Base-by-base conservation (phyloP, 2,113 vertebrate species). In the Cyprinus carpio region DNA sequence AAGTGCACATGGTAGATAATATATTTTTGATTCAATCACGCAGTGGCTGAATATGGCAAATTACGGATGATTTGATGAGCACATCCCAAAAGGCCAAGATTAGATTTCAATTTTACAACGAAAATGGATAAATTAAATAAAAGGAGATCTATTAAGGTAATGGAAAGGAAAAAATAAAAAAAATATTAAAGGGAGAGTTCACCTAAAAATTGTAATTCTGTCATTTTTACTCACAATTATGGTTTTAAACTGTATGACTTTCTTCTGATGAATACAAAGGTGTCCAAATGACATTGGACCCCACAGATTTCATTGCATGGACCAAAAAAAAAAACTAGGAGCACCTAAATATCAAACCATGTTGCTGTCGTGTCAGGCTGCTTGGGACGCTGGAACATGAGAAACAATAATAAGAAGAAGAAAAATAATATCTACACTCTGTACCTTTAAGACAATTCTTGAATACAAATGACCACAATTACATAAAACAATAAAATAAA, bases 21-120 rank as follows among this genome's bases (percentile, higher is more conserved):
- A 81, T 81, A 81, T 81, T 81, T 81, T 81, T 81, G 58, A 81
- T 81, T 65, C 37, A 81, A 81, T 81, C 78, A 81, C 4, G 2
- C 13, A 27, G 78, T 65, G 37, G 78, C 78, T 46, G 78, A 81
- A 64, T 65, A 81, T 65, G 40, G 43, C 43, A 16, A 65, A 81
- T 81, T 67, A 81, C 8, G 43, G 43, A 69, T 51, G 5, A 81
- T 20, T 31, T 31, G 43, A 67, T 31, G 11, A 69, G 40, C 10
- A 46, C 64, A 69, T 81, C 80, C 80, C 80, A 69, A 69, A 81
- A 81, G 62, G 9, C 80, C 37, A n/a, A 51, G 40, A 81, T 69
- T 51, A 69, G 64, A 69, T 81, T 81, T 51, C 43, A 67, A 64
- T 81, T 67, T 81, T 81, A 31, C 62, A 69, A 69, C 31, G 80